Percentiles rank a stretch among this genome's conserved stretches.
phyloP scores from a whole-genome alignment of 1,140 invertebrate species.

The Hypothenemus hampei region DNA sequence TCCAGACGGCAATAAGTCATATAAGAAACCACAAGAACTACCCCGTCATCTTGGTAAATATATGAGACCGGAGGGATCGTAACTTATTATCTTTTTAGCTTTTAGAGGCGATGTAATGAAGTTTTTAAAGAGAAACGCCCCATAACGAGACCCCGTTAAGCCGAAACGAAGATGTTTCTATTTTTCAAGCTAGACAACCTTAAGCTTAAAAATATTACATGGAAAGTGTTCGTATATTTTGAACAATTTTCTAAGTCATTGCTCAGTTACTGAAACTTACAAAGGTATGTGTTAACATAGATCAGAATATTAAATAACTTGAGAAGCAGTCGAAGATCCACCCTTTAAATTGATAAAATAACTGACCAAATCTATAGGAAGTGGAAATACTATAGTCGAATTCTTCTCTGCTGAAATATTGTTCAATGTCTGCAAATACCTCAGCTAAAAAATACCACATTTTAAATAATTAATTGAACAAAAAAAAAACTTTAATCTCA shows the following conservation, averaged over 20 bases:
- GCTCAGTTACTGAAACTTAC: too few relatives aligned
- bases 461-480: neutral
- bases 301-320: conserved; percentile 19
- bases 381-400: conserved; percentile 86
- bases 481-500: conserved; percentile 43
- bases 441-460: conserved; percentile 31
- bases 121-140: conserved; percentile 1
- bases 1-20: neutral
- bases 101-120: neutral
- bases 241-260: too few relatives aligned
- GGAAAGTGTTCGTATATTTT: too few relatives aligned
- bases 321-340: conserved; percentile 12
- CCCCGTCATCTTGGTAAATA: neutral
- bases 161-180: neutral
- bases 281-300: too few relatives aligned
- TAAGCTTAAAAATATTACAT: too few relatives aligned
- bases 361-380: conserved; percentile 66
- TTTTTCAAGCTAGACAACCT: too few relatives aligned
- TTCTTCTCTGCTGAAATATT: conserved; percentile 90
- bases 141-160: neutral
- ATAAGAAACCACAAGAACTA: neutral
- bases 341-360: conserved; percentile 29
- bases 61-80: neutral
- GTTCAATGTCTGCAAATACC: conserved; percentile 68
- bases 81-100: conserved; percentile 1